Evolutionary conservation across 2,888 invertebrate genomes (phyloP).

Genomic region (Drosophila anomelani): DNA sequence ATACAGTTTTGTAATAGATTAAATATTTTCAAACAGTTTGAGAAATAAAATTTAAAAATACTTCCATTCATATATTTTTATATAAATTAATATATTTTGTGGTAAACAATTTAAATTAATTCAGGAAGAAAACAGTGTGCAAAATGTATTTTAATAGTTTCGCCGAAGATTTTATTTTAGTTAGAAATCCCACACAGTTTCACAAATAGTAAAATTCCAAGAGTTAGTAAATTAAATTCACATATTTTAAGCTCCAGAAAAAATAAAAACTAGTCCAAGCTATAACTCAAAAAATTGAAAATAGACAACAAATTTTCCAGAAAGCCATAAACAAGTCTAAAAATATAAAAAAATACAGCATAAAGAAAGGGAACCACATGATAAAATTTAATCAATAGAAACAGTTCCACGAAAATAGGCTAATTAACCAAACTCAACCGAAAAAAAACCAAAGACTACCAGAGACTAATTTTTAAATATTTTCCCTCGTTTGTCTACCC

Average conservation of each 20-base stretch:
- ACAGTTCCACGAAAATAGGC: slow-evolving; percentile 35
- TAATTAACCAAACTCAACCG: slow-evolving; percentile 29
- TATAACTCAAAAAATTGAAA: slow-evolving; percentile 8
- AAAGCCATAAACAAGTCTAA: slow-evolving; percentile 11
- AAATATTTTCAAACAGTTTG: too few relatives aligned
- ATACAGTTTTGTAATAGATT: too few relatives aligned
- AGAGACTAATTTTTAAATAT: slow-evolving; percentile 42
- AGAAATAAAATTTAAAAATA: too few relatives aligned
- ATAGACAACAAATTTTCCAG: slow-evolving; percentile 2
- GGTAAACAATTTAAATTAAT: not conserved
- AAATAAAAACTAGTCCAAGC: not conserved
- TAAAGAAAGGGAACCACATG: slow-evolving; percentile 8
- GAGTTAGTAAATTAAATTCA: not conserved
- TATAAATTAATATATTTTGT: not conserved
- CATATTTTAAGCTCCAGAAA: not conserved
- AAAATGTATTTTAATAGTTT: not conserved
- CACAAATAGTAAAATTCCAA: not conserved
- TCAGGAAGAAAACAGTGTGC: too few relatives aligned
- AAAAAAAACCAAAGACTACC: slow-evolving; percentile 5
- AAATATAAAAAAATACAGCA: slow-evolving; percentile 26
- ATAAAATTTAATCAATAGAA: slow-evolving; percentile 34
- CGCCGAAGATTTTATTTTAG: not conserved
- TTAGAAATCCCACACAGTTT: not conserved
- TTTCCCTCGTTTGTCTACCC: slow-evolving; percentile 30
- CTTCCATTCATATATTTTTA: too few relatives aligned